phyloP scores from a whole-genome alignment of 2,797 vertebrate genomes.

The Scyliorhinus canicula region DNA sequence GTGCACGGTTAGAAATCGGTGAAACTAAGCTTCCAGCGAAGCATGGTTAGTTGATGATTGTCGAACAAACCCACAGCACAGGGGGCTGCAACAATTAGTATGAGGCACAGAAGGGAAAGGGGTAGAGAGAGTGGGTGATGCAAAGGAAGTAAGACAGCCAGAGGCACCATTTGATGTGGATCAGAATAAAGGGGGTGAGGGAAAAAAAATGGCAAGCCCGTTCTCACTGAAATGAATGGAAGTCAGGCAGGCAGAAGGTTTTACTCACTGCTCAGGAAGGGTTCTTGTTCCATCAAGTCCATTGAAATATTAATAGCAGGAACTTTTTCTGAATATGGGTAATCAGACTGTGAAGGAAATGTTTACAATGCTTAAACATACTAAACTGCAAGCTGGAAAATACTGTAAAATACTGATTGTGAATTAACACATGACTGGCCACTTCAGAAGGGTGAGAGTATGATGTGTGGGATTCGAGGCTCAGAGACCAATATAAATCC shows the following conservation, averaged over 20 bases:
- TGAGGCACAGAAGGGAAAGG: conserved; percentile 32
- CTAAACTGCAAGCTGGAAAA: too few species aligned
- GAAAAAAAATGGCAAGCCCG: conserved; percentile 32
- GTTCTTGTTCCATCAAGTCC: conserved; percentile 98
- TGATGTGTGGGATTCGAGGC: neutral
- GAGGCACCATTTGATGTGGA: conserved; percentile 31
- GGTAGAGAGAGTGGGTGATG: neutral
- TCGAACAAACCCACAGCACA: conserved; percentile 25
- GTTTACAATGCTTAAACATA: conserved; percentile 56
- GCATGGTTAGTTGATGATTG: conserved; percentile 27
- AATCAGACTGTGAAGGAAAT: conserved; percentile 92
- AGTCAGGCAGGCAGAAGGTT: conserved; percentile 57
- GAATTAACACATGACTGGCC: neutral
- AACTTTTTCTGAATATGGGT: conserved; percentile 88
- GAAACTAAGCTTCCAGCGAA: neutral
- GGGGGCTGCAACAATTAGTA: conserved; percentile 34
- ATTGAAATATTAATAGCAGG: conserved; percentile 99
- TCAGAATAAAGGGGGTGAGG: conserved; percentile 27
- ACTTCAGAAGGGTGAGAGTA: neutral
- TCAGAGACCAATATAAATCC: neutral
- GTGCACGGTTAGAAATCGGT: neutral
- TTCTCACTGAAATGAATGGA: conserved; percentile 41
- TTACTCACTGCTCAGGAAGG: conserved; percentile 99
- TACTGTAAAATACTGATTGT: neutral
- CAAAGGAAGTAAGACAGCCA: conserved; percentile 50